Percentiles rank a stretch among this genome's conserved stretches.
Conservation (phyloP, 2,113 vertebrate genomes). For the Pungitius pungitius region DNA sequence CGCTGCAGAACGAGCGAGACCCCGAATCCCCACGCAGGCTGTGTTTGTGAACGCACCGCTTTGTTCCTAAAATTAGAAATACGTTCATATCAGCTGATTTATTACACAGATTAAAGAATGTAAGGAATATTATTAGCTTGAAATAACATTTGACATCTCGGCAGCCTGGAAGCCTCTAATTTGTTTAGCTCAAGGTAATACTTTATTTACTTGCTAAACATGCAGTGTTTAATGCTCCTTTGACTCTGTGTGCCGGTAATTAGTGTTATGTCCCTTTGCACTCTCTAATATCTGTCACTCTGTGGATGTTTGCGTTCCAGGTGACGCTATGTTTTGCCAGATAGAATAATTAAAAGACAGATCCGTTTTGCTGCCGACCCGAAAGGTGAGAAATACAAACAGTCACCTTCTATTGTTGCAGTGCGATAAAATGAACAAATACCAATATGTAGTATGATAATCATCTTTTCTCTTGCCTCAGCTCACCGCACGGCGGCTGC, state of each 20-base stretch:
- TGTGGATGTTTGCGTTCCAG: background rate
- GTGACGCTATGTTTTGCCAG: background rate
- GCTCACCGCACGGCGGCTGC: slow-evolving; percentile 17
- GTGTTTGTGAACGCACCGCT: slow-evolving; percentile 53
- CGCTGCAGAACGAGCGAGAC: slow-evolving; percentile 44
- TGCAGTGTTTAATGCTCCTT: slow-evolving; percentile 25
- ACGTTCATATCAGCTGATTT: slow-evolving; percentile 49
- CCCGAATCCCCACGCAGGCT: slow-evolving; percentile 36
- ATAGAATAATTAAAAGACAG: background rate
- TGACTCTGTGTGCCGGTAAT: slow-evolving; percentile 30
- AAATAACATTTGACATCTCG: slow-evolving; percentile 34
- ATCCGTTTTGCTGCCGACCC: background rate
- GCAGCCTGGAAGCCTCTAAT: slow-evolving; percentile 20
- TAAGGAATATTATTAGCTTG: slow-evolving; percentile 26
- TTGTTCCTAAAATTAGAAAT: slow-evolving; percentile 49
- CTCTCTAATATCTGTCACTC: slow-evolving; percentile 5
- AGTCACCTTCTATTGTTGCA: background rate
- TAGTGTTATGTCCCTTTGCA: slow-evolving; percentile 14
- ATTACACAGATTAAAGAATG: slow-evolving; percentile 32
- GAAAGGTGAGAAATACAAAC: background rate
- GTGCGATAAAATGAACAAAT: no score
- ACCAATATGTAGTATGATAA: background rate
- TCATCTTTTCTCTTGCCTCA: slow-evolving; percentile 28
- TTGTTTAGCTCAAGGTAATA: slow-evolving; percentile 8
- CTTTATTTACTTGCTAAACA: slow-evolving; percentile 32